A percentile compares a stretch with the other conserved stretches of the same genome.
Evolutionary conservation across 92 coral and sea anemone species (phyloP).

Genomic region (Palythoa grandiflora): DNA sequence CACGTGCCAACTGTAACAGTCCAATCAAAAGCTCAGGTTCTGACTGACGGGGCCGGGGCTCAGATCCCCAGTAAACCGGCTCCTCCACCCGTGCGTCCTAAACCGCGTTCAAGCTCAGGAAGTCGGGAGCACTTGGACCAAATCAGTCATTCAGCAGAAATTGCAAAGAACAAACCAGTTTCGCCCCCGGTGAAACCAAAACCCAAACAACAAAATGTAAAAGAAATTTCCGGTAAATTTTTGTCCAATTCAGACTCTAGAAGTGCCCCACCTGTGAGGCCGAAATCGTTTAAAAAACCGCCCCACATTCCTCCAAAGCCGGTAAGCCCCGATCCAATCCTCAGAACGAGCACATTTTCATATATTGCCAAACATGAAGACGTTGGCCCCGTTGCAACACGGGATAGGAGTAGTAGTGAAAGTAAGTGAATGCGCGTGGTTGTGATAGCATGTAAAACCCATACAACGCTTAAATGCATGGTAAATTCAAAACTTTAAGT

Average conservation of each 20-base stretch:
- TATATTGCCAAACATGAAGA: neutral
- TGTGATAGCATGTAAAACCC: neutral
- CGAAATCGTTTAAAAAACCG: constrained; percentile 81
- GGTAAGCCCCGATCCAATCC: constrained; percentile 32
- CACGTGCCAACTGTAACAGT: constrained; percentile 49
- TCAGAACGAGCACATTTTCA: constrained; percentile 21
- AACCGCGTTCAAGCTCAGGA: constrained; percentile 45
- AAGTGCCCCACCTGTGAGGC: constrained; percentile 87
- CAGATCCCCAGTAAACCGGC: constrained; percentile 25
- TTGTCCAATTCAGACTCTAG: neutral
- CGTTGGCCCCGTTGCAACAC: neutral
- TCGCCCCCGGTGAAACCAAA: constrained; percentile 32
- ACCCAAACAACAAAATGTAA: constrained; percentile 25
- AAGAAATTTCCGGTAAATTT: constrained; percentile 23
- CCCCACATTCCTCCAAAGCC: constrained; percentile 87
- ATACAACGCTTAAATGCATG: neutral
- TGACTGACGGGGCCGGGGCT: neutral
- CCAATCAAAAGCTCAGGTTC: constrained; percentile 20
- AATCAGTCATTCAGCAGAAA: neutral
- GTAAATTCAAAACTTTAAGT: too few species aligned
- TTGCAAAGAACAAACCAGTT: neutral
- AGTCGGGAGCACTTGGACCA: constrained; percentile 41
- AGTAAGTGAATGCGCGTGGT: constrained; percentile 1
- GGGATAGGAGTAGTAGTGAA: constrained; percentile 40
- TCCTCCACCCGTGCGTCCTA: constrained; percentile 42